Evolutionary conservation across 2,797 vertebrate species (phyloP), one percentile per base, ranked within the genome.

Genomic region (Chaetophractus vellerosus): DNA sequence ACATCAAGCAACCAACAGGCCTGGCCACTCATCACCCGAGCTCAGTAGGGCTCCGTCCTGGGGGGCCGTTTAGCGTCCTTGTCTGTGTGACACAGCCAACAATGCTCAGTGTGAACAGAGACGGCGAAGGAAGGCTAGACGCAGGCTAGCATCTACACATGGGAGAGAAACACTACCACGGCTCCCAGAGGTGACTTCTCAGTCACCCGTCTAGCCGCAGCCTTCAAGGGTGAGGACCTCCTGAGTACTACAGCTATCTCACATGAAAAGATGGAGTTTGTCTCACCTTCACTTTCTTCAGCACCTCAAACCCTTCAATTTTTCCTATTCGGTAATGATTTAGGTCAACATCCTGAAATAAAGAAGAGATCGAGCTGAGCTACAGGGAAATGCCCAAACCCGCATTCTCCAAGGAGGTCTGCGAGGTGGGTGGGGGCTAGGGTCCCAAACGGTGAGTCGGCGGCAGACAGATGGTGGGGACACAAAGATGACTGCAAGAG

Each of bases 241-340:
- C 1, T 11, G 36, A 11, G 63, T 2, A 21, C 6, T 4, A 9
- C 2, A 38, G 55, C 24, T 12, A 31, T 36, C 48, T 31, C 1
- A 1, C 3, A 2, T 7, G 26, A 24, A 59, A 64, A 59, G 76
- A 33, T 45, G 10, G 19, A 24, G 81, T 3, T 10, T 57, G 36
- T 52, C 93, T 98, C 98, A 99, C 99, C 99, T 99, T 99, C 87
- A 99, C 99, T 97, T 99, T 99, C 98, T 98, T 99, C 96, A 99
- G 98, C 91, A 99, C 99, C 82, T 99, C 99, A 94, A 99, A 98
- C n/a, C 99, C 99, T 98, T 99, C 99, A 64, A 99, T 99, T 96
- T 99, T 99, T 92, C 99, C 99, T 97, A 99, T 99, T 94, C 99
- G 99, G 98, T 99, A 99, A 95, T 99, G 99, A 98, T 99, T 99